Evolutionary conservation across 2,113 vertebrate genomes (phyloP).

Genomic region (Sclerurus mexicanus): DNA sequence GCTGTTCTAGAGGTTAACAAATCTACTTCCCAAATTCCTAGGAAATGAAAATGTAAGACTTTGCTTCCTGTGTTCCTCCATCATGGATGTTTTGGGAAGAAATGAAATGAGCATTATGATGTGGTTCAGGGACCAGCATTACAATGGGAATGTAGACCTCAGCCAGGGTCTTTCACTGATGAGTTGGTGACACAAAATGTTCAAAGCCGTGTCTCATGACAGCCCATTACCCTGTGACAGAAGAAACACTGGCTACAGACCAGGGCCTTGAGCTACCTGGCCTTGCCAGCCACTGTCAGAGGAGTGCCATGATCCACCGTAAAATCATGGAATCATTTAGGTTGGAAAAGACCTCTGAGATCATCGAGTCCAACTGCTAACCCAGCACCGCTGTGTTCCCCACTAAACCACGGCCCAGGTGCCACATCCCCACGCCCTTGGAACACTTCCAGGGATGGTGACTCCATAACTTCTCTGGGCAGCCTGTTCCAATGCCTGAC

Average conservation of each 20-base stretch:
- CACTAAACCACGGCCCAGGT: background rate
- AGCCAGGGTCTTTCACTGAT: background rate
- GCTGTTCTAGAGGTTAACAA: background rate
- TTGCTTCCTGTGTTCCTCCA: background rate
- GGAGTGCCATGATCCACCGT: accelerated
- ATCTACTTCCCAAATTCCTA: background rate
- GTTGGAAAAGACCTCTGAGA: background rate
- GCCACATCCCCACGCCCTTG: background rate
- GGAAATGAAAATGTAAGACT: background rate
- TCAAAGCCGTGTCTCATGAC: background rate
- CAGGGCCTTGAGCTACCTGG: background rate
- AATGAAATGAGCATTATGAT: background rate
- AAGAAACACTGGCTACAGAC: background rate
- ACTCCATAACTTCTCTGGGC: background rate
- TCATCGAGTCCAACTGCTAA: background rate
- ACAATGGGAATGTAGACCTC: background rate
- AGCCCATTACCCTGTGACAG: background rate
- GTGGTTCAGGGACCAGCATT: background rate
- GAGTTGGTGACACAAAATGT: background rate
- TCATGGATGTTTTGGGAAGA: background rate
- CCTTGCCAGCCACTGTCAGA: background rate
- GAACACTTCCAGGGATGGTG: background rate
- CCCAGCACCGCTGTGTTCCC: background rate
- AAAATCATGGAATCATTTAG: background rate
- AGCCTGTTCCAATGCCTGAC: background rate